A percentile compares a stretch with the other conserved stretches of the same genome.
Evolutionary conservation across 2,888 invertebrate genomes (phyloP).

Genomic region (Dexiosoma caninum): DNA sequence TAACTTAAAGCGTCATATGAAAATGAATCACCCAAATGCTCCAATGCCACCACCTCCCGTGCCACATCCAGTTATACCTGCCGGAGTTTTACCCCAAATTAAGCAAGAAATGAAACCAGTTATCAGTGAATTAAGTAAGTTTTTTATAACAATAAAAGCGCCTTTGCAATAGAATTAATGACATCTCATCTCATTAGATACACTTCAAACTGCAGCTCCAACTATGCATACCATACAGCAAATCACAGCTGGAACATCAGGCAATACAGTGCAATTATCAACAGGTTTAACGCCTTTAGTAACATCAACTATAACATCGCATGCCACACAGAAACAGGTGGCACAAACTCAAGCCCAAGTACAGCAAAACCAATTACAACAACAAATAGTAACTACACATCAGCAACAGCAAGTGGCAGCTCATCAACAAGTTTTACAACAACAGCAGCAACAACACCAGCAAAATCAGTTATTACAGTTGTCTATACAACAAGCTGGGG

Average conservation of each 20-base stretch:
- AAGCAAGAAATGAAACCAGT: conserved; percentile 77
- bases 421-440: conserved; percentile 71
- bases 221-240: conserved; percentile 78
- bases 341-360: conserved; percentile 71
- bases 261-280: conserved; percentile 73
- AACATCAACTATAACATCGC: conserved; percentile 76
- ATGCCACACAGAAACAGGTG: conserved; percentile 73
- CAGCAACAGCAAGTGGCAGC: conserved; percentile 70
- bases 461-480: conserved; percentile 70
- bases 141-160: neutral
- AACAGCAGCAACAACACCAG: conserved; percentile 70
- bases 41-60: conserved; percentile 77
- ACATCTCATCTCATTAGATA: conserved; percentile 66
- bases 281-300: conserved; percentile 76
- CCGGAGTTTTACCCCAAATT: conserved; percentile 76
- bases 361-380: conserved; percentile 70
- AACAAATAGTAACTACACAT: conserved; percentile 70
- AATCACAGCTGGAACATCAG: conserved; percentile 74
- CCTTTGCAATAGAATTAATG: neutral
- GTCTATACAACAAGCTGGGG: conserved; percentile 70
- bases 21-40: conserved; percentile 83
- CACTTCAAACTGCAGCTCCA: conserved; percentile 73
- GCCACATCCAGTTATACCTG: conserved; percentile 77
- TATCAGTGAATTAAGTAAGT: conserved; percentile 72
- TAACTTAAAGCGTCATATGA: conserved; percentile 85